Evolutionary conservation across 2,888 invertebrate species (phyloP).

Genomic region (Tiphia femorata): DNA sequence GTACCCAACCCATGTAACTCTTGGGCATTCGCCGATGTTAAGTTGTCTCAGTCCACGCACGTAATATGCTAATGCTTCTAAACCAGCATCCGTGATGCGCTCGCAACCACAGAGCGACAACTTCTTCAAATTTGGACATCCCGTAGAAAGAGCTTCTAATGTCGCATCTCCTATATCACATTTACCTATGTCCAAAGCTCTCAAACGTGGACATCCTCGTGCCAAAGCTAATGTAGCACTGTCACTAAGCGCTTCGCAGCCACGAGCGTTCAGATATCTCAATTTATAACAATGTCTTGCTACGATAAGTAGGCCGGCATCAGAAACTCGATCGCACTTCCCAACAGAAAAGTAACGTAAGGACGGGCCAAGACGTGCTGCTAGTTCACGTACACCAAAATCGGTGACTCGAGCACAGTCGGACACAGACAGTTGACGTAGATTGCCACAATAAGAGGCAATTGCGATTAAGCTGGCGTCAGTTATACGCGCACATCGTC

Average conservation of each 20-base stretch:
- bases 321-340: slow-evolving; percentile 92
- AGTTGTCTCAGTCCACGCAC: slow-evolving; percentile 91
- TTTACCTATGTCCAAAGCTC: slow-evolving; percentile 92
- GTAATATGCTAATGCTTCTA: slow-evolving; percentile 90
- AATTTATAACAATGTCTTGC: slow-evolving; percentile 90
- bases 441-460: slow-evolving; percentile 86
- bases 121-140: slow-evolving; percentile 91
- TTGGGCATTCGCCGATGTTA: slow-evolving; percentile 92
- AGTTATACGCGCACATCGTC: slow-evolving; percentile 90
- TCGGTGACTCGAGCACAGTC: slow-evolving; percentile 92
- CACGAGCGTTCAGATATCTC: slow-evolving; percentile 90
- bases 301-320: slow-evolving; percentile 89
- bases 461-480: slow-evolving; percentile 93
- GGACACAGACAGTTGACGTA: slow-evolving; percentile 90
- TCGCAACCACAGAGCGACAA: slow-evolving; percentile 92
- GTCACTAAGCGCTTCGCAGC: slow-evolving; percentile 95
- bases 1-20: slow-evolving; percentile 88
- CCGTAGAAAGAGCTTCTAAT: slow-evolving; percentile 86
- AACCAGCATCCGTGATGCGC: slow-evolving; percentile 89
- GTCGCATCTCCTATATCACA: slow-evolving; percentile 95
- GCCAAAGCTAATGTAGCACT: slow-evolving; percentile 90
- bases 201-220: slow-evolving; percentile 85
- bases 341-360: slow-evolving; percentile 92
- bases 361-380: slow-evolving; percentile 86
- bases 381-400: slow-evolving; percentile 90